Evolutionary conservation across 2,888 invertebrate species (phyloP).

Genomic region (Cephus pulcher): DNA sequence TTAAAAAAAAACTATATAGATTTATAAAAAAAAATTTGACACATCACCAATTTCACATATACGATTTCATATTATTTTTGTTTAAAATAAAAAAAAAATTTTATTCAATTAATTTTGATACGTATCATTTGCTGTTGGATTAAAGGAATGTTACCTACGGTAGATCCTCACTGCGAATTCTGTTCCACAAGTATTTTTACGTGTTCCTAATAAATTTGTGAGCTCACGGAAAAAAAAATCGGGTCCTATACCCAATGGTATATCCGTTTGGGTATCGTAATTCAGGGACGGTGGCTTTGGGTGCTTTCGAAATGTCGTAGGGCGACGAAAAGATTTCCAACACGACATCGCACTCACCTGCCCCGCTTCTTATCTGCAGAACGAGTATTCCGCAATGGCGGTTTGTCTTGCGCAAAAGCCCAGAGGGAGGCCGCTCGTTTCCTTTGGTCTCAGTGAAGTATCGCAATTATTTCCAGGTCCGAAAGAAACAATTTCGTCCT

Average conservation of each 20-base stretch:
- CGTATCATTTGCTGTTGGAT: background rate
- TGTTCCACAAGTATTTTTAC: background rate
- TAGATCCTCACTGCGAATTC: background rate
- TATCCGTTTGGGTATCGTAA: background rate
- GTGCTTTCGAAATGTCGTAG: background rate
- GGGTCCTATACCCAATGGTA: background rate
- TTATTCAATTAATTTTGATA: background rate
- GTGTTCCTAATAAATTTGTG: background rate
- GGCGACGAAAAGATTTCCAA: background rate
- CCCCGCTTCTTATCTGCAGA: background rate
- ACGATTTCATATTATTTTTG: background rate
- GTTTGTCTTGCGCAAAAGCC: constrained; percentile 1
- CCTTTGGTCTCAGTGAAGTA: background rate
- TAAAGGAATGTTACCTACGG: background rate
- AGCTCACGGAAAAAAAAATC: background rate
- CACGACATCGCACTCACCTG: constrained; percentile 3
- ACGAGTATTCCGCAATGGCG: background rate
- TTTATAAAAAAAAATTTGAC: background rate
- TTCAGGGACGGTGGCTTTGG: background rate
- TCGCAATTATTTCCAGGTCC: background rate
- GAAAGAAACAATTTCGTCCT: constrained; percentile 1
- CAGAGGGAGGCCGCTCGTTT: background rate
- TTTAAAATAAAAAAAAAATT: background rate
- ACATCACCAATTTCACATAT: background rate
- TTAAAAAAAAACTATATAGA: background rate